Base-by-base conservation (phyloP, 2,113 vertebrate genomes). In the Nothocercus nigrocapillus region DNA sequence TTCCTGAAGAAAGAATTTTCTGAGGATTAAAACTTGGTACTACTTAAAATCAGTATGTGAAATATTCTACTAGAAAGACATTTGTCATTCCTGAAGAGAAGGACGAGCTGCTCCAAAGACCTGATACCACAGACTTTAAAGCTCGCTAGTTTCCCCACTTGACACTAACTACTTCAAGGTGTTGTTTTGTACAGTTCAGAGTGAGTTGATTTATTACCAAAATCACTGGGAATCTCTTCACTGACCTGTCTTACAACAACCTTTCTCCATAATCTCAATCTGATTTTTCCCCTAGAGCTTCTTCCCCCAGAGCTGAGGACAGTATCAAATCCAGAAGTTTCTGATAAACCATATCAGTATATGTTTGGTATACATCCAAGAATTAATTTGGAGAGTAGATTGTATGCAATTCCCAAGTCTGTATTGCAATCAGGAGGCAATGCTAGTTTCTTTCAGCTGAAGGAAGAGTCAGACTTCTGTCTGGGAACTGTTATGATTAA, bases 161-260 rank as follows among this genome's bases (percentile, higher is more conserved):
- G 30, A 42, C 13, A 28, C 2, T 12, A n/a, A 32, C 19, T 56
- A 18, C 49, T 76, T 69, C 70, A 79, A 54, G 17, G 16, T 42
- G 34, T 6, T 53, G 17, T 62, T 85, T 82, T 90, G 13, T 30
- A 67, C 21, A 36, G 44, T 21, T 30, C 32, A 9, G 1, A 38
- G 21, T 24, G 24, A 72, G 14, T 3, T 47, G 19, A 70, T 66
- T 67, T 77, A 44, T 66, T 13, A 61, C 51, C 69, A 25, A 76
- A 82, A 16, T 45, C 27, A 56, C 8, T 62, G 17, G 5, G 24
- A 66, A 4, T 8, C 18, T 82, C 38, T 90, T 82, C 18, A 21
- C 61, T 76, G 27, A 69, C 28, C 0, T 0, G 47, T 10, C 5
- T 78, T 13, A 44, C 7, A 3, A 2, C 5, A 53, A 3, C 5